A percentile compares a stretch with the other conserved stretches of the same genome.
Evolutionary conservation across 2,113 vertebrate genomes (phyloP).

Genomic region (Paradoxurus hermaphroditus): DNA sequence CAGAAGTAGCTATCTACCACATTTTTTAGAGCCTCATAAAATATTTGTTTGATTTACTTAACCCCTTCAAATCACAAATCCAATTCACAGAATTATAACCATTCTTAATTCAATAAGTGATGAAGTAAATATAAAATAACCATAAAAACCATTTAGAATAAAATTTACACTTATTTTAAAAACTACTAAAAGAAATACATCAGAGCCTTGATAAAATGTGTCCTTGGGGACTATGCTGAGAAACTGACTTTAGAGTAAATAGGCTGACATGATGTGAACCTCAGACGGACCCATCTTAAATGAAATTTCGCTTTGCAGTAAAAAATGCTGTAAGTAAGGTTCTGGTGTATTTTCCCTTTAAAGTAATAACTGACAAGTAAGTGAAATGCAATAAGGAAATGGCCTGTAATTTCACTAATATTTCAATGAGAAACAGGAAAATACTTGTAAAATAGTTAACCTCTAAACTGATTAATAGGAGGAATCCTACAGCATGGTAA

Average conservation of each 20-base stretch:
- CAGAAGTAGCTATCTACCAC: conserved; percentile 44
- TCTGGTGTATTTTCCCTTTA: conserved; percentile 49
- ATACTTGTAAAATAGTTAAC: conserved; percentile 50
- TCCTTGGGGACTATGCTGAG: neutral
- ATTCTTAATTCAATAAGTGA: conserved; percentile 59
- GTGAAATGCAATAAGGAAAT: conserved; percentile 54
- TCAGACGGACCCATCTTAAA: conserved; percentile 9
- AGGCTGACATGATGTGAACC: neutral
- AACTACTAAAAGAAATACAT: conserved; percentile 58
- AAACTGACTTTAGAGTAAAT: conserved; percentile 27
- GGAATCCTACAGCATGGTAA: conserved; percentile 45
- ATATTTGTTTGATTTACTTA: conserved; percentile 55
- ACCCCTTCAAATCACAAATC: conserved; percentile 48
- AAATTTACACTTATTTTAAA: conserved; percentile 56
- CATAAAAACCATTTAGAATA: conserved; percentile 54
- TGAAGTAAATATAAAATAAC: conserved; percentile 60
- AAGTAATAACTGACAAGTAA: conserved; percentile 44
- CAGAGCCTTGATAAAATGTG: conserved; percentile 20
- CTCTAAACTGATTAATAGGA: conserved; percentile 39
- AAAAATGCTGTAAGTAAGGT: conserved; percentile 29
- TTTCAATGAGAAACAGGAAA: conserved; percentile 54
- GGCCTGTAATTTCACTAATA: conserved; percentile 38
- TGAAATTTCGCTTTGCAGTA: conserved; percentile 32
- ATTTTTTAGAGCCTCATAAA: conserved; percentile 59
- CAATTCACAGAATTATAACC: conserved; percentile 59